A percentile compares a stretch with the other conserved stretches of the same genome.
Conservation (phyloP, 53 echinoderm and acorn worm species). For the Astropecten irregularis region DNA sequence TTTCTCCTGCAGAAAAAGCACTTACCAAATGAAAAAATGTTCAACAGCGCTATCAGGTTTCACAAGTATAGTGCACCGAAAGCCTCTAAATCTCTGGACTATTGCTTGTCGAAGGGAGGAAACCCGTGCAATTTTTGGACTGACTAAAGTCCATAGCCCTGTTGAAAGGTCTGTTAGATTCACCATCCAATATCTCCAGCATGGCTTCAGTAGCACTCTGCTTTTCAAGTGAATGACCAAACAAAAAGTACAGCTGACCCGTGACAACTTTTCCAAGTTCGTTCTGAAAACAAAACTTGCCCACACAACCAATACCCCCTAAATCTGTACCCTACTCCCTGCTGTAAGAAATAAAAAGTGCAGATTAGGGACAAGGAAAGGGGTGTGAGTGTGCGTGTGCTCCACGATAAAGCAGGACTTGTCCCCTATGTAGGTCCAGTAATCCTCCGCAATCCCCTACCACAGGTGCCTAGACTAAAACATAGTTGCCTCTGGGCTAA, state of each 20-base stretch:
- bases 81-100: too few relatives aligned
- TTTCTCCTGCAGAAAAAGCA: too few relatives aligned
- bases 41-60: too few relatives aligned
- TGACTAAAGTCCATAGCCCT: too few relatives aligned
- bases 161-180: too few relatives aligned
- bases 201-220: neutral
- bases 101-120: too few relatives aligned
- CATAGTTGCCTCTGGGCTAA: neutral
- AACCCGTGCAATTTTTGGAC: neutral
- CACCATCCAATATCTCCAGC: neutral
- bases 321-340: too few relatives aligned
- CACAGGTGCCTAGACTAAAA: slow-evolving; percentile 35
- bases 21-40: too few relatives aligned
- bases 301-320: neutral
- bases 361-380: neutral
- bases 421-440: neutral
- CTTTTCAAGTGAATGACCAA: slow-evolving; percentile 20
- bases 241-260: slow-evolving; percentile 7
- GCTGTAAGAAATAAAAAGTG: neutral
- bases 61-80: too few relatives aligned
- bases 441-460: neutral
- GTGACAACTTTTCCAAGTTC: neutral
- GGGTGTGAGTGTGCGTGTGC: neutral
- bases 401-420: slow-evolving; percentile 24
- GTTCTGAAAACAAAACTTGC: neutral